phyloP scores from a whole-genome alignment of 2,888 invertebrate genomes.

The Drosophila testacea region DNA sequence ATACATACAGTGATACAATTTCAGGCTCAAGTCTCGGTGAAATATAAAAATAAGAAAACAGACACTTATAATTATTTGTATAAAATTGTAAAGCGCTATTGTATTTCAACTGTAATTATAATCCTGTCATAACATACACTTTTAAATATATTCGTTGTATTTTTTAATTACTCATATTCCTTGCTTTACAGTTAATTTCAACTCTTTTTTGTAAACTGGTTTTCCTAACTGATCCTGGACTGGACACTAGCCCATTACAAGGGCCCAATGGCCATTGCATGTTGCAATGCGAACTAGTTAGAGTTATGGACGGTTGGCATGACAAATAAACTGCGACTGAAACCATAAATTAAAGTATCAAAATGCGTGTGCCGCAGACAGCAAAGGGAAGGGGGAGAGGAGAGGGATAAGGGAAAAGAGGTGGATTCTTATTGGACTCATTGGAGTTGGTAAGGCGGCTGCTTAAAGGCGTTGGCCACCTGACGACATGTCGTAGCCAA shows the following conservation, averaged over 20 bases:
- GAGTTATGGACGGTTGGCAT: conserved; percentile 71
- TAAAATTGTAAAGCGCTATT: no score
- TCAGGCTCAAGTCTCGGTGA: no score
- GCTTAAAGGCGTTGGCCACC: conserved; percentile 65
- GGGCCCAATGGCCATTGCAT: conserved; percentile 39
- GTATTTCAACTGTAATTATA: no score
- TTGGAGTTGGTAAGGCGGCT: conserved; percentile 16
- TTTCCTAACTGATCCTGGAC: conserved; percentile 2
- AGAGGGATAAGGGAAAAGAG: background rate
- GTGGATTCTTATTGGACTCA: background rate
- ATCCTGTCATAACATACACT: no score
- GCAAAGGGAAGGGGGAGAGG: background rate
- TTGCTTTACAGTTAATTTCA: background rate
- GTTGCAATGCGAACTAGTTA: conserved; percentile 67
- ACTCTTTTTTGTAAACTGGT: conserved; percentile 4
- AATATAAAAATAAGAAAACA: no score
- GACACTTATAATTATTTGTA: no score
- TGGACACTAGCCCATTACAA: conserved; percentile 53
- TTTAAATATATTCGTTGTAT: no score
- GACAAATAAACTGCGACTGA: conserved; percentile 68
- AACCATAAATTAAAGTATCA: conserved; percentile 81
- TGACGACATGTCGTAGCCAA: conserved; percentile 74
- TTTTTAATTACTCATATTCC: no score
- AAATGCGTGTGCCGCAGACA: conserved; percentile 59
- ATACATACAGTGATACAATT: no score